Conservation (phyloP, 2,797 vertebrate genomes). For the Syngnathus rostellatus region DNA sequence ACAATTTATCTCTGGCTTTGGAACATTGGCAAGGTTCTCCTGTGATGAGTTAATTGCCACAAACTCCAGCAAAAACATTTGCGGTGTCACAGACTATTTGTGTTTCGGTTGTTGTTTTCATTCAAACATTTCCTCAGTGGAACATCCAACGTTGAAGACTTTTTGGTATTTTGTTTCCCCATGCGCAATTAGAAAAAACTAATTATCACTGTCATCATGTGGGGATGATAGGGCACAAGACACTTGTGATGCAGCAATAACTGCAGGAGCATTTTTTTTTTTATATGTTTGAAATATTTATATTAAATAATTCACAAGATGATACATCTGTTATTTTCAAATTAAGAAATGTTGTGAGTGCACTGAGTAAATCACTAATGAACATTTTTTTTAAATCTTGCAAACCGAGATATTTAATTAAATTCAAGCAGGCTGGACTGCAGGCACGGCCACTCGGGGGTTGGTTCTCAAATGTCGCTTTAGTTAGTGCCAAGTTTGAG, state of each 20-base stretch:
- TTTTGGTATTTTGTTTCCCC: conserved; percentile 29
- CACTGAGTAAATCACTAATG: no score
- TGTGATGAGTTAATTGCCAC: conserved; percentile 39
- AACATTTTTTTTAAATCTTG: no score
- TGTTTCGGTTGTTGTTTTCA: background rate
- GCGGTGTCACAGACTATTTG: background rate
- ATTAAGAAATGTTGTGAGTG: no score
- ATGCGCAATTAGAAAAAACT: conserved; percentile 53
- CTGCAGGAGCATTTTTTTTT: no score
- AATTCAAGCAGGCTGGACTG: no score
- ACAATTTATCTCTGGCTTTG: conserved; percentile 34
- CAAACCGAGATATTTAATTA: no score
- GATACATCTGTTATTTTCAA: conserved; percentile 18
- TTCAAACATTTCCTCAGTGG: background rate
- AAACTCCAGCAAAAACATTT: background rate
- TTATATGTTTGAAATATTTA: no score
- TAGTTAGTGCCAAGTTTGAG: background rate
- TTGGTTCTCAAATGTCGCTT: no score
- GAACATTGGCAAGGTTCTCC: conserved; percentile 34
- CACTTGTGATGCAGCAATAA: conserved; percentile 69
- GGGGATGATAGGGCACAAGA: conserved; percentile 64
- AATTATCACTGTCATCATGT: conserved; percentile 68
- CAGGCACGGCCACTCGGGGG: no score
- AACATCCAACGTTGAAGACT: conserved; percentile 25
- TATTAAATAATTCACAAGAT: conserved; percentile 43